Conservation (phyloP, 2,888 invertebrate genomes). For the Bellardia bayeri region DNA sequence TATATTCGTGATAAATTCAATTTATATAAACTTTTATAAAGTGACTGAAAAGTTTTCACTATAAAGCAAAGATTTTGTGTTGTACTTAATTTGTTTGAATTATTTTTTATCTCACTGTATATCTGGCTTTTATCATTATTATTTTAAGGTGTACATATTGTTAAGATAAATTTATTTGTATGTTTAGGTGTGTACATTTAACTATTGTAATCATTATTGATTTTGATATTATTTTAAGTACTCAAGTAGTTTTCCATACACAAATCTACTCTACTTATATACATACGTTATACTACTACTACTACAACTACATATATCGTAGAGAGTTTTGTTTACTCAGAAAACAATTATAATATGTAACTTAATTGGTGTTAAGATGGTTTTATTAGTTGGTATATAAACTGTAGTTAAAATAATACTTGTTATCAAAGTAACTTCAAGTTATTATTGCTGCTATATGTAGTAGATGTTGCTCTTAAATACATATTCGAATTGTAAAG, state of each 20-base stretch:
- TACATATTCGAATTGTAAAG: background rate
- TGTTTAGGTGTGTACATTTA: background rate
- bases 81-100: background rate
- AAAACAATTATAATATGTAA: slow-evolving; percentile 73
- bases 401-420: slow-evolving; percentile 59
- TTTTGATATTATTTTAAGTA: slow-evolving; percentile 56
- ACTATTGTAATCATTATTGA: slow-evolving; percentile 62
- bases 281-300: background rate
- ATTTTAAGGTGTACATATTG: slow-evolving; percentile 41
- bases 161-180: slow-evolving; percentile 41
- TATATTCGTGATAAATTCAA: too few species aligned
- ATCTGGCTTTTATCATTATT: slow-evolving; percentile 31
- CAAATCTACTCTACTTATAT: slow-evolving; percentile 9
- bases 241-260: slow-evolving; percentile 19
- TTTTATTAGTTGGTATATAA: slow-evolving; percentile 52
- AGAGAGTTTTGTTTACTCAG: slow-evolving; percentile 47
- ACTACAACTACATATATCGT: too few species aligned
- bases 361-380: slow-evolving; percentile 72
- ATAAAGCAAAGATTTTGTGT: background rate
- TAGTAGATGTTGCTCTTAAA: background rate
- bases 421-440: slow-evolving; percentile 42
- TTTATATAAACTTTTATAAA: too few species aligned
- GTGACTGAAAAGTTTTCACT: too few species aligned
- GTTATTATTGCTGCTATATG: slow-evolving; percentile 17
- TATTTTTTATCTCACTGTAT: background rate